phyloP scores from a whole-genome alignment of 2,113 vertebrate species.

The Limanda limanda region DNA sequence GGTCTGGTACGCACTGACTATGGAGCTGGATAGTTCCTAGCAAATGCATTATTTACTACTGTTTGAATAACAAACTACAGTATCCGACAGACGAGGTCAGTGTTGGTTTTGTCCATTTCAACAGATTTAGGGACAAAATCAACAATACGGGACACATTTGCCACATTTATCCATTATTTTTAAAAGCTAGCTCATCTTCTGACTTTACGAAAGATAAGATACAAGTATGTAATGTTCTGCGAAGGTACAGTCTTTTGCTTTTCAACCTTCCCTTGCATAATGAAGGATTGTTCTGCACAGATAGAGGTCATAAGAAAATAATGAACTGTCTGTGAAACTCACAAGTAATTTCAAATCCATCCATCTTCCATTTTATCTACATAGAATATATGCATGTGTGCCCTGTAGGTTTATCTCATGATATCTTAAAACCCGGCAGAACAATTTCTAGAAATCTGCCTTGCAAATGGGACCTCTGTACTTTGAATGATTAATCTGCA shows the following conservation, averaged over 20 bases:
- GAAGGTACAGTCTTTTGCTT: not conserved
- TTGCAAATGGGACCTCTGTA: conserved; percentile 17
- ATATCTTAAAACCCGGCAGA: conserved; percentile 19
- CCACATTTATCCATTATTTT: not conserved
- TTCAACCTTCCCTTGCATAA: not conserved
- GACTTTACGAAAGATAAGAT: not conserved
- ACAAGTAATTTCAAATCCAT: conserved; percentile 27
- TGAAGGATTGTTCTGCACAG: conserved; percentile 4
- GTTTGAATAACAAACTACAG: too few species aligned
- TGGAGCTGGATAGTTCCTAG: not conserved
- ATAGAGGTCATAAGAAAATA: conserved; percentile 10
- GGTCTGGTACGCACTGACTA: not conserved
- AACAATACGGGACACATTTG: not conserved
- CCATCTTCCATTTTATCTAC: conserved; percentile 15
- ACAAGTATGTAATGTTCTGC: not conserved
- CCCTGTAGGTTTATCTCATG: conserved; percentile 42
- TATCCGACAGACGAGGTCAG: too few species aligned
- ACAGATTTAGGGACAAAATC: too few species aligned
- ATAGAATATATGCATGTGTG: conserved; percentile 48
- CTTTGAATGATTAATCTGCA: conserved; percentile 10
- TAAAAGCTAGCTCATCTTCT: not conserved
- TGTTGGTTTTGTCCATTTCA: too few species aligned
- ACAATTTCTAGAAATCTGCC: conserved; percentile 17
- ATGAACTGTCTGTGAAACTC: conserved; percentile 17
- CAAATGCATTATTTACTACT: not conserved